Base-by-base conservation (phyloP, 2,888 invertebrate species). In the Megastigmus dorsalis region DNA sequence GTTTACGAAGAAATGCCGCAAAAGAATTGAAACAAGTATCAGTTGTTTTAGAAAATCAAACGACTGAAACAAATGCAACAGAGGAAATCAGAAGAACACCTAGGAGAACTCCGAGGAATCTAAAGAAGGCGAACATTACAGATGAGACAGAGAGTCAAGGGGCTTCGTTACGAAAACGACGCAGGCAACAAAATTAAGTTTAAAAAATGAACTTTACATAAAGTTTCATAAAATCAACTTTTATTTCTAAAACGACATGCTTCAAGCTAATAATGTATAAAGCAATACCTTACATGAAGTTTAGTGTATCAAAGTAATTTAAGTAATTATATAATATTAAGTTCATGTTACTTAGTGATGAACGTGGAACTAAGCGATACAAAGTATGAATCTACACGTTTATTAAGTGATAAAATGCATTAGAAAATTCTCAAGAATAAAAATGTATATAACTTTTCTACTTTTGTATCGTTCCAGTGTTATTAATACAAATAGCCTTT, bases 91-190 rank as follows among this genome's bases (percentile, higher is more conserved):
- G 33, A 9, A 54, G 0, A 9, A 15, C 45, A 9, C 70, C 38
- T 2, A 65, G 77, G 30, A 60, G 70, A 60, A 75, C 75, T 3
- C 50, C 73, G 10, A 67, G 77, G 6, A 71, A 26, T 54, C 13
- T 62, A 9, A 59, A 36, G 9, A 75, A 75, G n/a, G 13, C 20
- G 0, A 77, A 72, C 20, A 7, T 38, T 2, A 3, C 28, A 1
- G 67, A 74, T 15, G 66, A 74, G 0, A 1, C 33, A 1, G 13
- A 7, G 10, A 70, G 45, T 54, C 41, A 13, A 43, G 65, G 38
- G 20, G 6, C 43, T 30, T 52, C 71, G 1, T 13, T 43, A 10
- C 41, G 74, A 67, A 76, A 76, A 30, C 54, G 71, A 23, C 76
- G 76, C 1, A 66, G 43, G 30, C 48, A 72, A 15, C 62, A 13